Conservation (phyloP, 2,888 invertebrate species). For the Hyposoter didymator region DNA sequence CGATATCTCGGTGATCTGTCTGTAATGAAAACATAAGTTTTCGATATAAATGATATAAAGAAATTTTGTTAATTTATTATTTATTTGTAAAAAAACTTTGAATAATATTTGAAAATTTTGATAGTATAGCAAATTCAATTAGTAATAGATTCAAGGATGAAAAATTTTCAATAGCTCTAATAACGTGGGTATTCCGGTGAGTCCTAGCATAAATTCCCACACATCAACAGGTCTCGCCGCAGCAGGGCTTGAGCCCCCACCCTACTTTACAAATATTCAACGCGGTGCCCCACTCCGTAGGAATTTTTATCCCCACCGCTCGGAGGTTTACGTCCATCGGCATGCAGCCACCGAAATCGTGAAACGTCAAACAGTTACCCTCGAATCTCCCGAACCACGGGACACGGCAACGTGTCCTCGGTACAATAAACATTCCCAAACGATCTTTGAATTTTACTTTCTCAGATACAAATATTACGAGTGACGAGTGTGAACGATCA, state of each 20-base stretch:
- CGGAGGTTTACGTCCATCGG: constrained; percentile 78
- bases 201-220: constrained; percentile 82
- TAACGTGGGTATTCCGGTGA: constrained; percentile 64
- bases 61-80: neutral
- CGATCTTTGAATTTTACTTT: constrained; percentile 6
- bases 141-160: neutral
- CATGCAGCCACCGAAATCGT: constrained; percentile 83
- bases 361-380: constrained; percentile 84
- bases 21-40: no score
- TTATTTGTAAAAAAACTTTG: neutral
- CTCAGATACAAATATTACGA: constrained; percentile 23
- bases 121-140: neutral
- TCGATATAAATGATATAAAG: neutral
- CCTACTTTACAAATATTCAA: constrained; percentile 65
- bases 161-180: constrained; percentile 31
- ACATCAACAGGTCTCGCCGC: constrained; percentile 82
- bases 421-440: constrained; percentile 45
- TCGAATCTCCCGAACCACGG: constrained; percentile 72
- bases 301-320: constrained; percentile 72
- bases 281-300: constrained; percentile 56
- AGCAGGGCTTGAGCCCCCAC: constrained; percentile 78
- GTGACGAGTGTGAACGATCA: constrained; percentile 48
- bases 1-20: no score
- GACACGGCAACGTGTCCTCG: constrained; percentile 69
- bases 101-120: neutral